Percentiles rank a stretch among this genome's conserved stretches.
phyloP scores from a whole-genome alignment of 2,888 invertebrate species.

The Agrotis ipsilon region DNA sequence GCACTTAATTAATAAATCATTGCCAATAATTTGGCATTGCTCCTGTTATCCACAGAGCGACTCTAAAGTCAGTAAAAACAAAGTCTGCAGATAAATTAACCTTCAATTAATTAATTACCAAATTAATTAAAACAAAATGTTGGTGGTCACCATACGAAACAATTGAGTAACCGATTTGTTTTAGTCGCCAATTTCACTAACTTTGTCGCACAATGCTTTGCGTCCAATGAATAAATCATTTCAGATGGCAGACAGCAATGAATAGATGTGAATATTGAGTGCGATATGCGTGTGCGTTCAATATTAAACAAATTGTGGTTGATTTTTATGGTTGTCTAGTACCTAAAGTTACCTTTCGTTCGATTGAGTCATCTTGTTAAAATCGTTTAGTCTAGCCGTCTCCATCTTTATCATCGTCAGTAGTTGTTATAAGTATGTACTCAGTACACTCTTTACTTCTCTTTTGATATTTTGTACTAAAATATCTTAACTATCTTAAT shows the following conservation, averaged over 20 bases:
- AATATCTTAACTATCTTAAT: too few species aligned
- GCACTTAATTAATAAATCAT: too few species aligned
- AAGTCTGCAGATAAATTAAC: neutral
- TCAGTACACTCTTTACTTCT: neutral
- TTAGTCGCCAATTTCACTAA: constrained; percentile 58
- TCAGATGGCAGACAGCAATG: constrained; percentile 67
- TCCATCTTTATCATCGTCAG: neutral
- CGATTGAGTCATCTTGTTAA: constrained; percentile 3
- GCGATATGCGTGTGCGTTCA: constrained; percentile 62
- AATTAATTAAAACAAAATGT: constrained; percentile 37
- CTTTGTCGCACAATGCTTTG: constrained; percentile 68
- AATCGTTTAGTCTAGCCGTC: neutral
- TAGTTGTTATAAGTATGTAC: neutral
- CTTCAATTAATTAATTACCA: constrained; percentile 20
- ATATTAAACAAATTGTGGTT: constrained; percentile 69
- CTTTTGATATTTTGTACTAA: too few species aligned
- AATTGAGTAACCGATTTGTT: constrained; percentile 61
- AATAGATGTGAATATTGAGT: constrained; percentile 77
- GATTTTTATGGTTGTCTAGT: constrained; percentile 27
- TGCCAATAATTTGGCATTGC: neutral
- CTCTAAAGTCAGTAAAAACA: neutral
- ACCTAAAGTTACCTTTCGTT: neutral
- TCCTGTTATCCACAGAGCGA: too few species aligned
- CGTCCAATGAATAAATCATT: constrained; percentile 78
- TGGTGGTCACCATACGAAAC: constrained; percentile 29